Percentiles rank a stretch among this genome's conserved stretches.
Evolutionary conservation across 1,140 invertebrate genomes (phyloP).

Genomic region (Brachionus calyciflorus): DNA sequence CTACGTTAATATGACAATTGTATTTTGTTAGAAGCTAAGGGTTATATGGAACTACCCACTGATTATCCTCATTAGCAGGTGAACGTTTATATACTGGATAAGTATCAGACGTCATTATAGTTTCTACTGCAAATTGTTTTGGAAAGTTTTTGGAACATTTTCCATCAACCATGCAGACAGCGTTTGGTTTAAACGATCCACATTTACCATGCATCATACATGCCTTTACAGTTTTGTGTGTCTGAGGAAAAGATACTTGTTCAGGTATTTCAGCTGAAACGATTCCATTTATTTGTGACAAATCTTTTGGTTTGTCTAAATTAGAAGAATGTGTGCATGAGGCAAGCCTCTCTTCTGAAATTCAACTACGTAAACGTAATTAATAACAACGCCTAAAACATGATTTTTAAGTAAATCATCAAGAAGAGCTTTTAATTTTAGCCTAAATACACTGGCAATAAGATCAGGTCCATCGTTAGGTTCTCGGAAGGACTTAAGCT

Average conservation of each 20-base stretch:
- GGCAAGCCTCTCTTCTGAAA: conserved; percentile 64
- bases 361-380: conserved; percentile 61
- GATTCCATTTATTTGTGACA: conserved; percentile 23
- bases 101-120: conserved; percentile 44
- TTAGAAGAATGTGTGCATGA: conserved; percentile 63
- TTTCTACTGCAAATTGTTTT: conserved; percentile 47
- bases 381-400: conserved; percentile 55
- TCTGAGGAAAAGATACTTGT: conserved; percentile 16
- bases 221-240: conserved; percentile 47
- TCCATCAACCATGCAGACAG: conserved; percentile 51
- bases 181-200: conserved; percentile 48
- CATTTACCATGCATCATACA: conserved; percentile 52
- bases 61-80: not conserved
- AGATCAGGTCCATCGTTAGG: conserved; percentile 59
- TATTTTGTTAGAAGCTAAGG: conserved; percentile 46
- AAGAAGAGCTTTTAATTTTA: conserved; percentile 62
- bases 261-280: conserved; percentile 49
- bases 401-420: conserved; percentile 55
- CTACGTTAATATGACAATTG: conserved; percentile 50
- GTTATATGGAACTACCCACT: conserved; percentile 49
- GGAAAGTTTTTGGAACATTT: conserved; percentile 50
- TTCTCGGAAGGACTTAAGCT: conserved; percentile 52
- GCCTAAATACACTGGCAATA: conserved; percentile 61
- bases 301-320: conserved; percentile 49
- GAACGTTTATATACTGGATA: conserved; percentile 47